Percentiles rank a stretch among this genome's conserved stretches.
These are phyloP conservation scores for Brachionichthys hirsutus DNA, from an alignment of 2,113 vertebrate species.

Conservation along the genomic window DNA sequence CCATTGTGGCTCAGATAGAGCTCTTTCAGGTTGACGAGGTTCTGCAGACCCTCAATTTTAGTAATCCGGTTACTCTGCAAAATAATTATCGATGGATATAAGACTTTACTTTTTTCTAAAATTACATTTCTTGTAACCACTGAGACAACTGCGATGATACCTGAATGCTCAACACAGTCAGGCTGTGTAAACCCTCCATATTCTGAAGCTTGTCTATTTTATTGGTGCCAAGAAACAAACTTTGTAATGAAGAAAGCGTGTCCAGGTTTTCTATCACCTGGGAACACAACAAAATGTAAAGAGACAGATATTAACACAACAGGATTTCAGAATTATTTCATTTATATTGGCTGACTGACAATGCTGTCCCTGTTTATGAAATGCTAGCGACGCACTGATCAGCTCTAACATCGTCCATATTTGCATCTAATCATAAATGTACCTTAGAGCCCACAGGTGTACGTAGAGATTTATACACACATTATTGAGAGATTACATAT, in stretches of 20 bases:
- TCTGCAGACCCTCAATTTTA: conserved; percentile 95
- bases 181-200: conserved; percentile 87
- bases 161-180: conserved; percentile 97
- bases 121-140: too few relatives aligned
- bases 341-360: too few relatives aligned
- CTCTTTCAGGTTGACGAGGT: conserved; percentile 87
- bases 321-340: background rate
- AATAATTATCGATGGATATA: conserved; percentile 2
- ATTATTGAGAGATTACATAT: too few relatives aligned
- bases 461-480: too few relatives aligned
- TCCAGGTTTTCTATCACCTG: conserved; percentile 96
- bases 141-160: conserved; percentile 65
- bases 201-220: conserved; percentile 98
- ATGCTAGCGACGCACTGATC: too few relatives aligned
- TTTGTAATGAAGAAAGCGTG: conserved; percentile 83
- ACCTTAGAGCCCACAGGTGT: too few relatives aligned
- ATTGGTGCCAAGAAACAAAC: conserved; percentile 96
- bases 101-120: background rate
- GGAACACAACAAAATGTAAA: conserved; percentile 16
- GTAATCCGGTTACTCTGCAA: conserved; percentile 95
- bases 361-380: too few relatives aligned
- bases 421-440: too few relatives aligned
- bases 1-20: conserved; percentile 98
- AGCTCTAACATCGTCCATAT: too few relatives aligned
- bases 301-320: background rate